phyloP scores from a whole-genome alignment of 2,888 invertebrate species.

The Tetragonisca angustula region DNA sequence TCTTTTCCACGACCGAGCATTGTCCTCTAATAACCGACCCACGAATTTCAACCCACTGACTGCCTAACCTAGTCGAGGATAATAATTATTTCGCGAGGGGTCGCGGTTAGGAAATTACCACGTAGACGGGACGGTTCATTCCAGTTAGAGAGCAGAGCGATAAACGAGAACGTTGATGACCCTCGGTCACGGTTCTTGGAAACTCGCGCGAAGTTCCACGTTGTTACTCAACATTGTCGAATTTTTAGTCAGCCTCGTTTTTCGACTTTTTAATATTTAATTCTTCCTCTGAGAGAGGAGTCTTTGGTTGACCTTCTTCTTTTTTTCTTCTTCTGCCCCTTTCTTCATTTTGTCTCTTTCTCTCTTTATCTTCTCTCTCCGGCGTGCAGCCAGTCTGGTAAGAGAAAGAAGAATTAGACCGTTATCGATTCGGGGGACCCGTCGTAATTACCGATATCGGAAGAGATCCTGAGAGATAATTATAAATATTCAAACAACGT shows the following conservation, averaged over 20 bases:
- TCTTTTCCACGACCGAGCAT: conserved; percentile 72
- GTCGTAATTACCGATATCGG: background rate
- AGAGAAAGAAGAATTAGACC: conserved; percentile 1
- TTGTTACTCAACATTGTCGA: conserved; percentile 1
- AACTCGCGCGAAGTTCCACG: conserved; percentile 8
- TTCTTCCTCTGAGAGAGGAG: background rate
- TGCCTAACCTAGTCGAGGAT: conserved; percentile 60
- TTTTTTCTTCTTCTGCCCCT: background rate
- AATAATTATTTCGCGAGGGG: conserved; percentile 75
- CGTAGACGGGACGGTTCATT: conserved; percentile 48
- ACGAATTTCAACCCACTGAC: conserved; percentile 48
- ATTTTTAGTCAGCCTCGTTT: background rate
- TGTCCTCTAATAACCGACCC: conserved; percentile 80
- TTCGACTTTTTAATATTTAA: conserved; percentile 3
- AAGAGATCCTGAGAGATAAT: conserved; percentile 5
- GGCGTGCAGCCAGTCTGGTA: background rate
- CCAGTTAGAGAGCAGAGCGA: conserved; percentile 38
- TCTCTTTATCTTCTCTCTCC: background rate
- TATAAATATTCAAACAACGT: conserved; percentile 45
- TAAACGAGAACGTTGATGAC: conserved; percentile 30
- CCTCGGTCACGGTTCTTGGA: conserved; percentile 35
- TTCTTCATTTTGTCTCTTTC: background rate
- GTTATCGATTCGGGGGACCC: background rate
- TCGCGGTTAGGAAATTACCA: conserved; percentile 75
- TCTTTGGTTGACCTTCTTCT: background rate